Percentiles rank a stretch among this genome's conserved stretches.
These are phyloP conservation scores for Leptonema lineaticorne DNA, from an alignment of 1,140 invertebrate genomes.

Conservation along the genomic window DNA sequence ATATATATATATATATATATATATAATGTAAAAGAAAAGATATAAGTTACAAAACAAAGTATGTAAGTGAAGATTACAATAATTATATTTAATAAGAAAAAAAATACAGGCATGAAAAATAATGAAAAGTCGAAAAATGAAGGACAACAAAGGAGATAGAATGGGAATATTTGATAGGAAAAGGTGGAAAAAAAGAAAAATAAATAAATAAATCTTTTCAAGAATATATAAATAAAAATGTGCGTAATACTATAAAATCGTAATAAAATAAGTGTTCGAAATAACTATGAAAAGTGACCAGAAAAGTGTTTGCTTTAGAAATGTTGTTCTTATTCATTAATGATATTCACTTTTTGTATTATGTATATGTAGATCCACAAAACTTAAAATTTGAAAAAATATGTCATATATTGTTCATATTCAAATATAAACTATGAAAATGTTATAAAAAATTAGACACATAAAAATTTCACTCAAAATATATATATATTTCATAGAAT, in stretches of 20 bases:
- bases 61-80: too few species aligned
- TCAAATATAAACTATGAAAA: background rate
- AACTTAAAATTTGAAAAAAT: background rate
- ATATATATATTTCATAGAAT: conserved; percentile 4
- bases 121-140: background rate
- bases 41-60: too few species aligned
- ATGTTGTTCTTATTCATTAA: too few species aligned
- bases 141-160: background rate
- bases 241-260: background rate
- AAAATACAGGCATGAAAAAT: too few species aligned
- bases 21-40: too few species aligned
- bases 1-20: too few species aligned
- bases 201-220: conserved; percentile 22
- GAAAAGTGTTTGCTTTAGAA: too few species aligned
- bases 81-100: too few species aligned
- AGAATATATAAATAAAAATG: background rate
- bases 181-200: conserved; percentile 28
- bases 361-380: background rate
- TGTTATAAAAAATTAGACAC: background rate
- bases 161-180: background rate
- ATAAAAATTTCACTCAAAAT: too few species aligned
- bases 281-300: background rate
- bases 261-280: background rate
- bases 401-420: background rate
- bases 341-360: too few species aligned